Conservation (phyloP, 2,888 invertebrate species). For the Endotricha flammealis region DNA sequence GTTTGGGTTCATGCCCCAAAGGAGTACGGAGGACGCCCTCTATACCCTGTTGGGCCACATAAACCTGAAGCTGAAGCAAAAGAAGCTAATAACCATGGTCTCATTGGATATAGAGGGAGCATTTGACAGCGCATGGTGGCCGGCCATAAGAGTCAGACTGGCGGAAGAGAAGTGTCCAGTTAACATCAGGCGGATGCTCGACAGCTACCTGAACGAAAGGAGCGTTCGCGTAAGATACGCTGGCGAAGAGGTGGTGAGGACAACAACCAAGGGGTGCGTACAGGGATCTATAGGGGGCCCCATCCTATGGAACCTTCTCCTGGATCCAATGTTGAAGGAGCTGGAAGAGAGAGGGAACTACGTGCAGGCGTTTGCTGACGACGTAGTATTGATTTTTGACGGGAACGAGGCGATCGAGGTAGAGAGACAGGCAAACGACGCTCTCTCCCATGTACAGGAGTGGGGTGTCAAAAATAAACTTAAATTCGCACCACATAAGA, state of each 20-base stretch:
- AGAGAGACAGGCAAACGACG: not conserved
- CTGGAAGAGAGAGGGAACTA: not conserved
- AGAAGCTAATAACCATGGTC: constrained; percentile 8
- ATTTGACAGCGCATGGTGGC: constrained; percentile 17
- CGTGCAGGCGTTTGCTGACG: not conserved
- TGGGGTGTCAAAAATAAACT: constrained; percentile 3
- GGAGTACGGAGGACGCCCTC: constrained; percentile 11
- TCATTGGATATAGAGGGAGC: constrained; percentile 18
- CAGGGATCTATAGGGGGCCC: not conserved
- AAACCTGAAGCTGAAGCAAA: not conserved
- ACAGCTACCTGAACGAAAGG: constrained; percentile 7
- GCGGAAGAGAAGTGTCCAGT: constrained; percentile 11
- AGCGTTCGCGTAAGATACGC: constrained; percentile 2
- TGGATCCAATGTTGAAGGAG: not conserved
- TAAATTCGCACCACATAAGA: not conserved
- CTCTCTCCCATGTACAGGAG: constrained; percentile 1
- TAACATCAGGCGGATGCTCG: constrained; percentile 8
- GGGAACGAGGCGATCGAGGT: too few species aligned
- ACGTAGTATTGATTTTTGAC: not conserved
- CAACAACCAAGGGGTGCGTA: not conserved
- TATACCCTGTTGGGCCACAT: too few species aligned
- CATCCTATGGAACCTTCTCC: not conserved
- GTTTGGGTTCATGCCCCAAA: constrained; percentile 8
- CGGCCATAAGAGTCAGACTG: constrained; percentile 10
- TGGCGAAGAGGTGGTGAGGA: not conserved